Evolutionary conservation across 2,888 invertebrate genomes (phyloP), one percentile per base, ranked within the genome.

Genomic region (Callosobruchus maculatus): DNA sequence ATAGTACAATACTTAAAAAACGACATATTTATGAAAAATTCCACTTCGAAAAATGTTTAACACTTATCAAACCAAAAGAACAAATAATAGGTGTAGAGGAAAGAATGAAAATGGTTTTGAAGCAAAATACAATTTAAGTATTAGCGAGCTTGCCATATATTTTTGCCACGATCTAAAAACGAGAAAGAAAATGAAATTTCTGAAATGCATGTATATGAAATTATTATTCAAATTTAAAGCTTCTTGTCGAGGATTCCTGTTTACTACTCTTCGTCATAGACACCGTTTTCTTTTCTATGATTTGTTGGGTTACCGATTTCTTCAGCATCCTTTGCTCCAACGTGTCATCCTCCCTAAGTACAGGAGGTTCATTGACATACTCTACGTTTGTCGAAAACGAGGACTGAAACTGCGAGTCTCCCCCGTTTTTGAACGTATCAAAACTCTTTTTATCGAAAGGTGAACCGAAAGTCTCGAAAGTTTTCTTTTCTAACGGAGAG

Each of bases 301-400:
- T 90, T 78, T 92, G 92, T 70, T 93, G 92, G 0, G 90, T 91
- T n/a, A 91, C 90, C 0, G 92, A 92, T 78, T 92, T 92, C 77
- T 92, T 92, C 4, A 91, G 87, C 87, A 91, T 91, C 80, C 90
- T 91, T 79, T 91, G 91, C 77, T 92, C 92, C 78, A 92, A 80
- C n/a, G 88, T 88, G 69, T 92, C 91, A 0, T 89, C 85, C 73
- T 91, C 90, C 76, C 82, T 83, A 20, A 86, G 76, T n/a, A 83
- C 77, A 0, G 86, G 84, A 18, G 86, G 84, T 73, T 86, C 85
- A 74, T 83, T 85, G 22, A 85, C 78, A 49, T 82, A 82, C 74
- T 87, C 86, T 18, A 85, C 83, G 75, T 85, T 85, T 0, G 84
- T 81, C 5, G 85, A 83, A 75, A 78, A 85, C 9, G 84, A 83